Evolutionary conservation across 1,140 invertebrate genomes (phyloP).

Genomic region (Lucilia cuprina): DNA sequence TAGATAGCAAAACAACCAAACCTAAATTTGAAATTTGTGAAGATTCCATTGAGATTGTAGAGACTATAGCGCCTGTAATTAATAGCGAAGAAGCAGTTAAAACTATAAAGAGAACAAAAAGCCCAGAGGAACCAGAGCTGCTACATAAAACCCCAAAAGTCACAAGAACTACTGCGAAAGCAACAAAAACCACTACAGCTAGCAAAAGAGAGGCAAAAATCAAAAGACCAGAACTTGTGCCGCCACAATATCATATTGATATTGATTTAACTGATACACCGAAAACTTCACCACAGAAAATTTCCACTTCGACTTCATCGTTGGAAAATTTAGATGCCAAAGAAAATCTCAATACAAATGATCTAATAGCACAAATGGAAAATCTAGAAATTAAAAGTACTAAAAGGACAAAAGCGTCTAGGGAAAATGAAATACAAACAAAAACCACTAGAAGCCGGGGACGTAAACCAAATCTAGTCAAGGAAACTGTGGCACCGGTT

Average conservation of each 20-base stretch:
- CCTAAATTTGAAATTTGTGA: conserved; percentile 21
- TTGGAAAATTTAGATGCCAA: not conserved
- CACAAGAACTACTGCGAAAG: not conserved
- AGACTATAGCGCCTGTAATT: not conserved
- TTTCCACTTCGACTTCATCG: not conserved
- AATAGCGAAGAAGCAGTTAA: not conserved
- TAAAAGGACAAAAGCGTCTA: not conserved
- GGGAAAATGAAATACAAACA: not conserved
- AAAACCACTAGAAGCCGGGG: not conserved
- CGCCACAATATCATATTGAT: not conserved
- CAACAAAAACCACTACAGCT: not conserved
- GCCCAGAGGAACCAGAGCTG: not conserved
- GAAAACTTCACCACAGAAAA: not conserved
- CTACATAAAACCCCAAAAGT: not conserved
- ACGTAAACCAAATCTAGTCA: not conserved
- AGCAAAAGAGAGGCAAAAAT: not conserved
- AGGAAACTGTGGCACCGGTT: not conserved
- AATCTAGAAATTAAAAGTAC: not conserved
- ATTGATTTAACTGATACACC: not conserved
- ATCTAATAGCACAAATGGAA: not conserved
- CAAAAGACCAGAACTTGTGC: not conserved
- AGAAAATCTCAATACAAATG: not conserved
- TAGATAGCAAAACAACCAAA: not conserved
- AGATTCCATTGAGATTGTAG: not conserved
- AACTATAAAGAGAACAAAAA: not conserved